phyloP scores from a whole-genome alignment of 2,797 vertebrate species.

The Halcyon smyrnensis region DNA sequence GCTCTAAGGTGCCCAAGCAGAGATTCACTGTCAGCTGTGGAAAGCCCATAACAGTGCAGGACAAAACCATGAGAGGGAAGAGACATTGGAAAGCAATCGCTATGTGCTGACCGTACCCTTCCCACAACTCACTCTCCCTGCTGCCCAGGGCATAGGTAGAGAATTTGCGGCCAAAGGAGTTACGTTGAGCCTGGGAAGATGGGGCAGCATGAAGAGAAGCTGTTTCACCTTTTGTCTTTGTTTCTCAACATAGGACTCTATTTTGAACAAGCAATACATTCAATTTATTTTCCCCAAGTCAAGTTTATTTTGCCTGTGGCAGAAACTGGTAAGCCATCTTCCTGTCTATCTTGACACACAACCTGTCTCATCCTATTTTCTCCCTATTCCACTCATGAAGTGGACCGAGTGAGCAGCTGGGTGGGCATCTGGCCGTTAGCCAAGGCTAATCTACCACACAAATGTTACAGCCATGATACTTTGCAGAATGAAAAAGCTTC shows the following conservation, averaged over 20 bases:
- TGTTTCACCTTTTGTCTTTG: neutral
- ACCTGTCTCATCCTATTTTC: neutral
- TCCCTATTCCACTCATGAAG: accelerated
- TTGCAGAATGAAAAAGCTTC: neutral
- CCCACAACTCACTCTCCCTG: too few relatives aligned
- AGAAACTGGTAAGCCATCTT: neutral
- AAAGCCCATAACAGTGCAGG: accelerated
- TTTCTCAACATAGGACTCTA: neutral
- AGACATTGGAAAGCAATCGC: neutral
- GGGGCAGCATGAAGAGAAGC: accelerated
- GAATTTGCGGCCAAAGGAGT: neutral
- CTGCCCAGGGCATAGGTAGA: neutral
- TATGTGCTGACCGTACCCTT: neutral
- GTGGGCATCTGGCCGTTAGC: neutral
- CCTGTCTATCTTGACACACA: neutral
- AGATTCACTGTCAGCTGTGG: neutral
- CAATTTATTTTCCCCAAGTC: neutral
- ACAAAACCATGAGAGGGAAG: neutral
- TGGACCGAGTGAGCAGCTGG: neutral
- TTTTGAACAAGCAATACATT: neutral
- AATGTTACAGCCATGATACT: accelerated
- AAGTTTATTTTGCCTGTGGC: neutral
- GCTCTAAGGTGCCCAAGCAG: neutral
- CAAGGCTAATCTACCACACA: neutral
- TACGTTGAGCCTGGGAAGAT: neutral